phyloP scores from a whole-genome alignment of 1,140 invertebrate genomes.

The Pteromalus puparum region DNA sequence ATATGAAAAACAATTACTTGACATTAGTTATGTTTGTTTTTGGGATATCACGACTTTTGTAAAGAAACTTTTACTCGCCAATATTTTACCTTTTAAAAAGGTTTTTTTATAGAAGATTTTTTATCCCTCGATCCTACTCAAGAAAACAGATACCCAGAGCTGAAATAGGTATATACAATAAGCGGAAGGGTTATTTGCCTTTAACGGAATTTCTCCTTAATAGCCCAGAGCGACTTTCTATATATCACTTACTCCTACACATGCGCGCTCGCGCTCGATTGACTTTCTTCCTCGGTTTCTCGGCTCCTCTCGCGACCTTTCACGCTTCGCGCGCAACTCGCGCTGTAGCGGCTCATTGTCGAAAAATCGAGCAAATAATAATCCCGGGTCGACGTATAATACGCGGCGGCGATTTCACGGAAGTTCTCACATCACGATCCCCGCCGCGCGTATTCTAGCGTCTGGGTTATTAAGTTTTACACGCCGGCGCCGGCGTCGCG shows the following conservation, averaged over 20 bases:
- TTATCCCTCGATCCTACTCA: no score
- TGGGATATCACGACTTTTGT: no score
- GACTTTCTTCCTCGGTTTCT: constrained; percentile 4
- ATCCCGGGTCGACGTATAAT: no score
- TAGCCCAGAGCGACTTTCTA: neutral
- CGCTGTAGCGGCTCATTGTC: neutral
- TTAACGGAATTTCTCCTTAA: constrained; percentile 17
- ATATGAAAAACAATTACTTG: no score
- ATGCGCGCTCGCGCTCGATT: neutral
- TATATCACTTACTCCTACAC: neutral
- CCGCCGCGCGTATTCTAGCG: neutral
- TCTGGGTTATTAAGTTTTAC: neutral
- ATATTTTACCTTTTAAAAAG: no score
- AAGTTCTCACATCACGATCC: neutral
- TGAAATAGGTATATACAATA: neutral
- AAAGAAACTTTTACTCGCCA: no score
- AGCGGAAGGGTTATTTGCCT: constrained; percentile 18
- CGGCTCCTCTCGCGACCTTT: constrained; percentile 23
- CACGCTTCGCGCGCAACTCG: neutral
- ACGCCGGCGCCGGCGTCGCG: no score
- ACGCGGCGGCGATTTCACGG: neutral
- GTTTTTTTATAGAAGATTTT: no score
- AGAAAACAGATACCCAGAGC: no score
- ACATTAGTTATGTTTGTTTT: no score
- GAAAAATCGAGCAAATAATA: constrained; percentile 26